Evolutionary conservation across 1,140 invertebrate genomes (phyloP), one percentile per base, ranked within the genome.

Genomic region (Plectus sambesii): DNA sequence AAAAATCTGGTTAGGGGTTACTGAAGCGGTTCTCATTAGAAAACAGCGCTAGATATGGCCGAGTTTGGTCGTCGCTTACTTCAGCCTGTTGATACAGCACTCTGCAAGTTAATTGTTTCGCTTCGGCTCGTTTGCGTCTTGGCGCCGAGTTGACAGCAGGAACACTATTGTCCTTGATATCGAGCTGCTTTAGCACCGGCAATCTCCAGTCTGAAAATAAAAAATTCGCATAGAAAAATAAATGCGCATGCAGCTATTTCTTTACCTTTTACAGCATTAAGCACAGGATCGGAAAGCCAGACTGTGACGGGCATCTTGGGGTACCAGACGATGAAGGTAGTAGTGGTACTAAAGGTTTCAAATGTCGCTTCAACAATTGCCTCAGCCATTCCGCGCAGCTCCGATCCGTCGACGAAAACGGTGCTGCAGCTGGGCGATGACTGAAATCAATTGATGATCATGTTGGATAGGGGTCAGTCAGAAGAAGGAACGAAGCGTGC

Each of bases 371-470:
- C 78, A 12, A 96, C 81, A 1, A 85, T 87, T 1, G 88, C 88
- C 70, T 94, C 94, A 9, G 85, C 84, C 0, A 87, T 89, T 3
- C 89, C 89, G 0, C 87, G 77, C 29, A 87, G 85, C 74, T 97
- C 90, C 12, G 87, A 88, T 0, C 90, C 90, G 71, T 96, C 89
- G 5, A 96, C 81, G 72, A 93, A 96, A 2, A 96, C 86, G 3
- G 85, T 87, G 54, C 87, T 90, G 72, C 90, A 96, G 3, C 87
- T 89, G 1, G 86, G 85, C 5, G 88, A 89, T 2, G 94, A 87
- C 87, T 92, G 63, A 12, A 56, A 36, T 37, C 33, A 27, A 41
- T 42, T 49, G 42, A 26, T 24, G 44, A 2, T 45, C 40, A 26
- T 25, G 12, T 20, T 1, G 12, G 33, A 40, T 47, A 27, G 42